These are phyloP conservation scores for Aviceda subcristata DNA, from an alignment of 2,113 vertebrate species.

Conservation along the genomic window DNA sequence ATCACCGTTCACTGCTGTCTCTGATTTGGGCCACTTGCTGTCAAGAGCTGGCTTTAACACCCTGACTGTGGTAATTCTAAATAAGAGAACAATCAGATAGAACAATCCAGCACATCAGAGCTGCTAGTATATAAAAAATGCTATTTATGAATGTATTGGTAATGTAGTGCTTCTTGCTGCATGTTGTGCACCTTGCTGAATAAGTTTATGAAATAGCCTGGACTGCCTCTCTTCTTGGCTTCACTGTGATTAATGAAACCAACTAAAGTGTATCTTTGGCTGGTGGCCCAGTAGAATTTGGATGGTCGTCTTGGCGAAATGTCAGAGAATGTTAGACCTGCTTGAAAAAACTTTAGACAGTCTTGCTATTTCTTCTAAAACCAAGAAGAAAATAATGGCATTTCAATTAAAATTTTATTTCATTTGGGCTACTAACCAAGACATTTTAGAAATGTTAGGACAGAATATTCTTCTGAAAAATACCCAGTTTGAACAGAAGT, in stretches of 20 bases:
- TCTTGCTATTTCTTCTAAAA: neutral
- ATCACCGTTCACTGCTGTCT: constrained; percentile 89
- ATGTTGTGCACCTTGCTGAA: neutral
- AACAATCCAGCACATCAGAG: neutral
- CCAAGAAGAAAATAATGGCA: neutral
- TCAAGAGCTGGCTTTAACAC: constrained; percentile 90
- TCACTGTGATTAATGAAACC: neutral
- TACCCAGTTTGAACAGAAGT: neutral
- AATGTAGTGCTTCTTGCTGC: neutral
- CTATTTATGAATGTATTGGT: neutral
- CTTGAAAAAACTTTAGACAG: neutral
- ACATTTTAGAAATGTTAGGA: neutral
- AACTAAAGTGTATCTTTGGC: neutral
- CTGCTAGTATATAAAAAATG: neutral
- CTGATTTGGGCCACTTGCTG: constrained; percentile 89
- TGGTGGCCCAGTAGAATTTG: neutral
- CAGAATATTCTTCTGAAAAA: neutral
- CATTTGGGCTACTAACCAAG: neutral
- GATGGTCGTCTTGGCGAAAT: neutral
- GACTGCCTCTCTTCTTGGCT: neutral
- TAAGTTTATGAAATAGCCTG: neutral
- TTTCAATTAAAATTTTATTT: neutral
- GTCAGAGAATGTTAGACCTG: neutral
- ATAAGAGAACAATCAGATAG: neutral
- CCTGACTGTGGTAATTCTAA: constrained; percentile 87